Percentiles rank a stretch among this genome's conserved stretches.
phyloP scores from a whole-genome alignment of 2,797 vertebrate genomes.

The Sphaeramia orbicularis region DNA sequence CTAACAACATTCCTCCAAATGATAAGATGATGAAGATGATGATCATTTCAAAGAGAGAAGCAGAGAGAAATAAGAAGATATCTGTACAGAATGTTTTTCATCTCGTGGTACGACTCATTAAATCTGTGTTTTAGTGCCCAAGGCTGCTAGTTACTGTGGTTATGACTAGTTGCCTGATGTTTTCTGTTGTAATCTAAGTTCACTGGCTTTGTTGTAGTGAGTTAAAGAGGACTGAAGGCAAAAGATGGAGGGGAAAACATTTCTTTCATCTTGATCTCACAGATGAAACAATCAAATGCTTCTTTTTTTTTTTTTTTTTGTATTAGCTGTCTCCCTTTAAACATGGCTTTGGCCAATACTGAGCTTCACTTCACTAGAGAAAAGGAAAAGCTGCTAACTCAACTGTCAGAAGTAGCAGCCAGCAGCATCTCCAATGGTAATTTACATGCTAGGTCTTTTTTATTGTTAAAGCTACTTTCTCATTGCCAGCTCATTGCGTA shows the following conservation, averaged over 20 bases:
- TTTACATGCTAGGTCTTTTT: too few relatives aligned
- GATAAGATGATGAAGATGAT: neutral
- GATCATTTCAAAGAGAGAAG: neutral
- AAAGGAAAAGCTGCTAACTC: too few relatives aligned
- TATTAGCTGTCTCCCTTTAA: too few relatives aligned
- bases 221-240: constrained; percentile 14
- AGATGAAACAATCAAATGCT: neutral
- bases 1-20: neutral
- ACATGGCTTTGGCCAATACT: too few relatives aligned
- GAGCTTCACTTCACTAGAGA: too few relatives aligned
- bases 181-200: constrained; percentile 6
- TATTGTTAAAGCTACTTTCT: too few relatives aligned
- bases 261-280: constrained; percentile 5
- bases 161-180: constrained; percentile 5
- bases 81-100: constrained; percentile 13
- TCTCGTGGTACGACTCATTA: constrained; percentile 49
- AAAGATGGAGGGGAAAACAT: neutral
- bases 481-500: too few relatives aligned
- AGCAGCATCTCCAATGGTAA: too few relatives aligned
- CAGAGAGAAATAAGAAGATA: neutral
- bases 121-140: constrained; percentile 15
- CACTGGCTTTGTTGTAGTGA: constrained; percentile 12
- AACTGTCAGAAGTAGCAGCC: too few relatives aligned
- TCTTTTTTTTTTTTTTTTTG: neutral
- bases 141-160: constrained; percentile 51